Evolutionary conservation across 1,140 invertebrate genomes (phyloP).

Genomic region (Brachionus paranguensis): DNA sequence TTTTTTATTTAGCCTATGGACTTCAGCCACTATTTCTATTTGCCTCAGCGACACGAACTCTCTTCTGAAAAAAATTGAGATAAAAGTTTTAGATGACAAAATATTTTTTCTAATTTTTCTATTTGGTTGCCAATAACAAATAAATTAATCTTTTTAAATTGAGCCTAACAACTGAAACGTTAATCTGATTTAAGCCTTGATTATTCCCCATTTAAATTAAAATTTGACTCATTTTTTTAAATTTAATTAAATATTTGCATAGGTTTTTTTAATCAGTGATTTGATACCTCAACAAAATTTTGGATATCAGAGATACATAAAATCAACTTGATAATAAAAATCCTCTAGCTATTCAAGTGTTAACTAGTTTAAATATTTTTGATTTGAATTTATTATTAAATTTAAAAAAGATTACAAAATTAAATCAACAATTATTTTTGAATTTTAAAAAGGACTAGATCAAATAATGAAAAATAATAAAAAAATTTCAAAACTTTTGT

Average conservation of each 20-base stretch:
- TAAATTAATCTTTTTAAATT: neutral
- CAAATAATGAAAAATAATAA: too few species aligned
- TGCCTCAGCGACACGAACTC: neutral
- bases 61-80: neutral
- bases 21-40: neutral
- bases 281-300: neutral
- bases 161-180: neutral
- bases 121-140: constrained; percentile 5
- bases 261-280: neutral
- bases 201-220: neutral
- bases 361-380: neutral
- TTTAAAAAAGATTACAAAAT: too few species aligned
- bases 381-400: too few species aligned
- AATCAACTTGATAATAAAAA: too few species aligned
- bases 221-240: neutral
- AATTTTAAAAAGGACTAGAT: too few species aligned
- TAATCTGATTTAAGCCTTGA: neutral
- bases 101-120: neutral
- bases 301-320: neutral
- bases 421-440: too few species aligned
- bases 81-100: neutral
- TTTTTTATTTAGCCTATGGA: neutral
- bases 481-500: neutral
- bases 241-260: too few species aligned
- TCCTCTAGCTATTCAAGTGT: too few species aligned